Base-by-base conservation (phyloP, 2,888 invertebrate genomes). In the Geotrupes spiniger region DNA sequence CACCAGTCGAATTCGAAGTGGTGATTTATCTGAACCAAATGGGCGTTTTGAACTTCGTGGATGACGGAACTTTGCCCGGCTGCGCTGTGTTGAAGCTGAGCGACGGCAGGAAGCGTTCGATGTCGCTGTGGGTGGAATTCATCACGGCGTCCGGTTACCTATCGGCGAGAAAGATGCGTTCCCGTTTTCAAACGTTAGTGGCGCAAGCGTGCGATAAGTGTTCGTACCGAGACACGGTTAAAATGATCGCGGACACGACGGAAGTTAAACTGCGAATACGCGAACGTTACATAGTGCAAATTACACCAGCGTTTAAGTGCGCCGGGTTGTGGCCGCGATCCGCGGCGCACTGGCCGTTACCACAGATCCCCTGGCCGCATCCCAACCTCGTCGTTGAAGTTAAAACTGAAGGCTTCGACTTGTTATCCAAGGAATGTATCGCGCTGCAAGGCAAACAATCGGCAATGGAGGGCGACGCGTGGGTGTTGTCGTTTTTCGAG, bases 81-180 rank as follows among this genome's bases (percentile, higher is more conserved):
- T 93, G 93, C 75, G 93, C 95, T 11, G 94, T 95, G 33, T 78
- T 96, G 28, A 96, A 96, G 73, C 79, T 95, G 39, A 91, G 91
- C 78, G 95, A 95, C 76, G 95, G 95, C 47, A 82, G 95, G 54
- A 96, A 96, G 71, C 82, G 96, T 37, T 94, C 94, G 62, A 96
- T 96, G 95, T 95, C 95, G 0, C 78, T 96, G 3, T 96, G 95
- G 95, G 95, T 96, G 37, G 95, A 96, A 75, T 96, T 96, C 77
- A 96, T 96, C 67, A 96, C 95, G 1, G 95, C 95, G 2, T 92
- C 92, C 2, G 95, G 95, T 1, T 96, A 96, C 71, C 75, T 96
- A 29, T 93, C 93, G 0, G 94, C 95, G 6, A 76, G 95, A 33
- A 96, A 96, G 76, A 96, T 96, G 61, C 82, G 96, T 40, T 91